These are phyloP conservation scores for Netelia virgata DNA, from an alignment of 2,888 invertebrate genomes.

Conservation along the genomic window DNA sequence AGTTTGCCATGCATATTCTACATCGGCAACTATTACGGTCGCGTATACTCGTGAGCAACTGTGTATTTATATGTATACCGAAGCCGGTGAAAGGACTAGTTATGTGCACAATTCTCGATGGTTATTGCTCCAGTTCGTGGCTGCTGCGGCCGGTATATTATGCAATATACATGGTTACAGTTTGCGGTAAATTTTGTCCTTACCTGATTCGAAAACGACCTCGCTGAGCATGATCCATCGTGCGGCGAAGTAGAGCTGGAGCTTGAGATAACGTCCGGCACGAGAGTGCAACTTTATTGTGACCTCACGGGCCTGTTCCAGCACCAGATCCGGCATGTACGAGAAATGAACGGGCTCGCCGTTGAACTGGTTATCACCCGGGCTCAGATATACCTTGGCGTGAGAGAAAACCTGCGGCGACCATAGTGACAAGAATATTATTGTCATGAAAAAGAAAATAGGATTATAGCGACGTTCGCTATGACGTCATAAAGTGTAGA, in stretches of 20 bases:
- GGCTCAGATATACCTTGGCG: slow-evolving; percentile 91
- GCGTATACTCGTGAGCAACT: not conserved
- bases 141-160: slow-evolving; percentile 15
- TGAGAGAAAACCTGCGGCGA: slow-evolving; percentile 90
- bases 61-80: not conserved
- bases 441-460: not conserved
- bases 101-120: slow-evolving; percentile 32
- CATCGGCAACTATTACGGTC: no score
- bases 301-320: slow-evolving; percentile 93
- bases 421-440: slow-evolving; percentile 16
- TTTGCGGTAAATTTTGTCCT: slow-evolving; percentile 71
- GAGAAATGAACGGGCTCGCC: slow-evolving; percentile 91
- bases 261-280: slow-evolving; percentile 91
- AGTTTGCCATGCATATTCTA: not conserved
- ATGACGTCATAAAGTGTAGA: no score
- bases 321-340: slow-evolving; percentile 90
- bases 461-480: not conserved
- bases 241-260: slow-evolving; percentile 92
- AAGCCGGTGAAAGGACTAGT: not conserved
- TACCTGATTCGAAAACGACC: slow-evolving; percentile 93
- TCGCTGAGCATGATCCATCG: slow-evolving; percentile 95
- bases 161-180: not conserved
- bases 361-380: slow-evolving; percentile 90
- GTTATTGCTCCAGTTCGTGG: slow-evolving; percentile 46
- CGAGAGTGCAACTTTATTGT: slow-evolving; percentile 92